phyloP scores from a whole-genome alignment of 2,113 vertebrate species.

The Clinocottus analis region DNA sequence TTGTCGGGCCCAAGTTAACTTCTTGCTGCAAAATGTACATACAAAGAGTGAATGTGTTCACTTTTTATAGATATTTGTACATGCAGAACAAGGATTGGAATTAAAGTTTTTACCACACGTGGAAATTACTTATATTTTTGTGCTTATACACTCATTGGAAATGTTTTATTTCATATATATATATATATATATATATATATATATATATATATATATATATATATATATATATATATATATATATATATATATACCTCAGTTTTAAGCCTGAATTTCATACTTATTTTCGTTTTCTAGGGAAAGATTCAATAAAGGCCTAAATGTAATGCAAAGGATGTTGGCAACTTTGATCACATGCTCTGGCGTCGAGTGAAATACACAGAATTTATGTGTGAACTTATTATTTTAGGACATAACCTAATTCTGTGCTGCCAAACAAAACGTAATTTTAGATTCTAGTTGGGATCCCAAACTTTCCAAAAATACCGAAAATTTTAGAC shows the following conservation, averaged over 20 bases:
- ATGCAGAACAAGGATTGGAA: conserved; percentile 72
- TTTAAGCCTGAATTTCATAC: too few species aligned
- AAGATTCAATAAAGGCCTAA: neutral
- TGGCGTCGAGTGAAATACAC: neutral
- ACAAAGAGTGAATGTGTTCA: conserved; percentile 77
- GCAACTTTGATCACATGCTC: neutral
- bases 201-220: too few species aligned
- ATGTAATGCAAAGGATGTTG: neutral
- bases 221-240: too few species aligned
- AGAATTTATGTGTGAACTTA: neutral
- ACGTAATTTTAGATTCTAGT: neutral
- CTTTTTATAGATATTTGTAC: conserved; percentile 82
- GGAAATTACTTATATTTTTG: conserved; percentile 10
- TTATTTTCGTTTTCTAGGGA: too few species aligned
- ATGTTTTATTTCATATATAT: too few species aligned
- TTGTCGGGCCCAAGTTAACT: conserved; percentile 44
- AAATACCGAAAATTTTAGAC: neutral
- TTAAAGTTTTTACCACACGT: conserved; percentile 78
- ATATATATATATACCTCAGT: too few species aligned
- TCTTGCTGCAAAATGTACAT: conserved; percentile 74
- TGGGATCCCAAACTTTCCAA: neutral
- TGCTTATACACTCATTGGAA: neutral
- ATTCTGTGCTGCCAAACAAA: neutral
- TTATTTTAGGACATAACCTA: neutral
- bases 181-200: too few species aligned